Conservation (phyloP, 2,797 vertebrate species). For the Sebastes umbrosus region DNA sequence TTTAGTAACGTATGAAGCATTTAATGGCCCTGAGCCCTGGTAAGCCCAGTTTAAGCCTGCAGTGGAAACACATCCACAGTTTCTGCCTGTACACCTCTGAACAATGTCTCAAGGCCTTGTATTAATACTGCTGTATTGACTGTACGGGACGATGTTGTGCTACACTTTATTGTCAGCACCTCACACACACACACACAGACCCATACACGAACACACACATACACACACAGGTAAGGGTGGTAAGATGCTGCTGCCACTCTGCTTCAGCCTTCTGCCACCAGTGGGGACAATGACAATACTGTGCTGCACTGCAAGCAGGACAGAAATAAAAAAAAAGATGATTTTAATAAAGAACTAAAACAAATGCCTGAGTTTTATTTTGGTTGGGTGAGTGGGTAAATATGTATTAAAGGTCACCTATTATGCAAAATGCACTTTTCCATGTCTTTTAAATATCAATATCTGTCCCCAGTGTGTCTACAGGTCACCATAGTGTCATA, state of each 20-base stretch:
- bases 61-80: constrained; percentile 49
- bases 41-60: constrained; percentile 50
- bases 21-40: constrained; percentile 30
- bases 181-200: constrained; percentile 15
- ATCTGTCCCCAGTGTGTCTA: too few species aligned
- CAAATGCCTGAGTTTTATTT: constrained; percentile 19
- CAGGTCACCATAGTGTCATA: too few species aligned
- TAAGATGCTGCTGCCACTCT: constrained; percentile 40
- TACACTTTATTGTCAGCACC: constrained; percentile 57
- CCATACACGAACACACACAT: constrained; percentile 1
- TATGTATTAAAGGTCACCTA: neutral
- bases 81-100: constrained; percentile 66
- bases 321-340: constrained; percentile 77
- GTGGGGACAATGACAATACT: constrained; percentile 75
- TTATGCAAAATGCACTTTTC: too few species aligned
- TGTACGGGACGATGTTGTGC: constrained; percentile 58
- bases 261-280: constrained; percentile 57
- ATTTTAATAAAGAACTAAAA: constrained; percentile 82
- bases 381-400: neutral
- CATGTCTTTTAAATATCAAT: too few species aligned
- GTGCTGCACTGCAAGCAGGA: constrained; percentile 79
- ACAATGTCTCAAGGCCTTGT: constrained; percentile 73
- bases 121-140: constrained; percentile 69
- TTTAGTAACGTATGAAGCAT: constrained; percentile 21
- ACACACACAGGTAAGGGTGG: constrained; percentile 39